These are phyloP conservation scores for Pelochelys cantorii DNA, from an alignment of 2,797 vertebrate genomes.

Conservation along the genomic window DNA sequence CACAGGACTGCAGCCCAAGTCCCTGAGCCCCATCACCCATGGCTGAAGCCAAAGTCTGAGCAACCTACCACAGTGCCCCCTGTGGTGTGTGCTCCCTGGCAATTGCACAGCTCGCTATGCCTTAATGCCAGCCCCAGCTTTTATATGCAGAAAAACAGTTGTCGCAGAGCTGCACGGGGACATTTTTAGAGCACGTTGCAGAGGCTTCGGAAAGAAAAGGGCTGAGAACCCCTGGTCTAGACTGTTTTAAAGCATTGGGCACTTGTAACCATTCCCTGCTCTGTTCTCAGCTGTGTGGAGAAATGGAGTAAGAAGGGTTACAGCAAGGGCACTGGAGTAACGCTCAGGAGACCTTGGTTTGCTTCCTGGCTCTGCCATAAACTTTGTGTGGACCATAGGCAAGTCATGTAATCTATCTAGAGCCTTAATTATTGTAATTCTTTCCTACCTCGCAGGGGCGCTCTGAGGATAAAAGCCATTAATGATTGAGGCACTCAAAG, in stretches of 20 bases:
- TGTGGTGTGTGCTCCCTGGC: too few relatives aligned
- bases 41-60: too few relatives aligned
- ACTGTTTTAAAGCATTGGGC: background rate
- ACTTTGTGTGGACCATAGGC: background rate
- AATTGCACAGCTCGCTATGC: too few relatives aligned
- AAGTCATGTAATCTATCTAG: background rate
- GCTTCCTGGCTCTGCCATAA: background rate
- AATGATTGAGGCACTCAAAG: background rate
- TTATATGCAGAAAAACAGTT: too few relatives aligned
- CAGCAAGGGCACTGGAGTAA: background rate
- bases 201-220: background rate
- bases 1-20: too few relatives aligned
- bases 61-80: too few relatives aligned
- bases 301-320: background rate
- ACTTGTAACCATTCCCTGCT: background rate
- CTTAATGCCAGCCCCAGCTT: too few relatives aligned
- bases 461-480: background rate
- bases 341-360: background rate
- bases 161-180: too few relatives aligned
- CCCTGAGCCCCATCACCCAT: too few relatives aligned
- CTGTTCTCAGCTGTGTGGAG: background rate
- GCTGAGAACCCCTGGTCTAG: background rate
- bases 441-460: background rate
- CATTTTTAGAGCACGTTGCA: background rate
- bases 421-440: background rate